Evolutionary conservation across 2,888 invertebrate genomes (phyloP).

Genomic region (Marasmarcha lunaedactyla): DNA sequence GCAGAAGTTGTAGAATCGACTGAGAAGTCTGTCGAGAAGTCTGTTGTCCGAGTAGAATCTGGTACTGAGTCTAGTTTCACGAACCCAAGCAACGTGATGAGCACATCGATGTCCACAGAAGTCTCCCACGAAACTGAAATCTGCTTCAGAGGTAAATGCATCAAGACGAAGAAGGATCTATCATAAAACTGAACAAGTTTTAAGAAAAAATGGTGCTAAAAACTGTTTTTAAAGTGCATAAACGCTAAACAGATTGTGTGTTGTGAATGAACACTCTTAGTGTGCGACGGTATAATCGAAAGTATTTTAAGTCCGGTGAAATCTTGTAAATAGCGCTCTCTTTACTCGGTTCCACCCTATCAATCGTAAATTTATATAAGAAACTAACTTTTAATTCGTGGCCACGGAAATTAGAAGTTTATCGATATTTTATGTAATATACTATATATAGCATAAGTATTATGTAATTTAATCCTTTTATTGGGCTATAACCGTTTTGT

Average conservation of each 20-base stretch:
- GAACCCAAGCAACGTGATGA: slow-evolving; percentile 68
- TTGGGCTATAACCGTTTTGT: slow-evolving; percentile 27
- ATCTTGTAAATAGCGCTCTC: slow-evolving; percentile 60
- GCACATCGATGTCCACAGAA: slow-evolving; percentile 85
- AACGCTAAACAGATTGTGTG: slow-evolving; percentile 10
- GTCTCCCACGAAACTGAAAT: slow-evolving; percentile 90
- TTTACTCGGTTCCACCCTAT: slow-evolving; percentile 58
- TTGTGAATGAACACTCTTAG: background rate
- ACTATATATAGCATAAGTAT: slow-evolving; percentile 18
- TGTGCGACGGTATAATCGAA: slow-evolving; percentile 13
- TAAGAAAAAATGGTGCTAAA: slow-evolving; percentile 31
- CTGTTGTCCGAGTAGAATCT: slow-evolving; percentile 23
- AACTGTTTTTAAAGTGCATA: slow-evolving; percentile 40
- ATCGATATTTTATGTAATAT: slow-evolving; percentile 29
- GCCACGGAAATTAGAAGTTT: slow-evolving; percentile 29
- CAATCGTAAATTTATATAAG: slow-evolving; percentile 11
- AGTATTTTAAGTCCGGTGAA: slow-evolving; percentile 35
- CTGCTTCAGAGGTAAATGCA: slow-evolving; percentile 87
- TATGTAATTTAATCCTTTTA: slow-evolving; percentile 11
- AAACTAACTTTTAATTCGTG: slow-evolving; percentile 17
- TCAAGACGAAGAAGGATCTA: slow-evolving; percentile 72
- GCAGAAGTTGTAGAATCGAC: slow-evolving; percentile 18
- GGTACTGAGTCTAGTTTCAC: slow-evolving; percentile 50
- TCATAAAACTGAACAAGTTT: slow-evolving; percentile 27
- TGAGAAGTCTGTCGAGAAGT: slow-evolving; percentile 17